Percentiles rank a stretch among this genome's conserved stretches.
These are phyloP conservation scores for Sebastes minor DNA, from an alignment of 2,797 vertebrate genomes.

Conservation along the genomic window DNA sequence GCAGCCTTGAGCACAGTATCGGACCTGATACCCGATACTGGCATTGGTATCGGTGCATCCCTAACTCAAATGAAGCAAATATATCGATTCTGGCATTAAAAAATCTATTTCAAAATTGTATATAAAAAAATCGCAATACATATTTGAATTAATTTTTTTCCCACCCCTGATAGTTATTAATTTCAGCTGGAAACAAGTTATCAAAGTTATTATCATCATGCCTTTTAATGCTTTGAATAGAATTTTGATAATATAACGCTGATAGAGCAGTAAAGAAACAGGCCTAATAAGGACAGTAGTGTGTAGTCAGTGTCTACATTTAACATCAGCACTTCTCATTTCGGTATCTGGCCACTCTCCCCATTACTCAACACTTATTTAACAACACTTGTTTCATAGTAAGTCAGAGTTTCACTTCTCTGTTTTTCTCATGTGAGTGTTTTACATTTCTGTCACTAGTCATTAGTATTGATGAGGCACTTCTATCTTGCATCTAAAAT, in stretches of 20 bases:
- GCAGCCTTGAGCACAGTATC: no score
- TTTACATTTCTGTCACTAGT: no score
- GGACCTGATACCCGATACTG: no score
- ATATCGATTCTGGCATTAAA: no score
- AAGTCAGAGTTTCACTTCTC: conserved; percentile 37
- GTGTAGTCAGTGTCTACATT: not conserved
- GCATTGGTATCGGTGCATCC: no score
- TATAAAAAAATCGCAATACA: no score
- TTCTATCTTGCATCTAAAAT: not conserved
- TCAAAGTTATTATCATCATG: not conserved
- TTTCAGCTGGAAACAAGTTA: not conserved
- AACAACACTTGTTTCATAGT: not conserved
- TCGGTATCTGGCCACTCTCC: not conserved
- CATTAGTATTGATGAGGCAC: no score
- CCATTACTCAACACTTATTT: conserved; percentile 6
- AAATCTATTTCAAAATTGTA: no score
- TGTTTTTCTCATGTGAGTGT: not conserved
- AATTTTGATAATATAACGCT: not conserved
- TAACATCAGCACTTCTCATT: conserved; percentile 34
- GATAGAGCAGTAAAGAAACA: not conserved
- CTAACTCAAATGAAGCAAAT: no score
- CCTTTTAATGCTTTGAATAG: not conserved
- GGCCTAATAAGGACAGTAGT: not conserved
- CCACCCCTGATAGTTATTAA: not conserved
- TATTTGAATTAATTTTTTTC: no score